Conservation (phyloP, 2,888 invertebrate genomes). For the Drosophila falleni region DNA sequence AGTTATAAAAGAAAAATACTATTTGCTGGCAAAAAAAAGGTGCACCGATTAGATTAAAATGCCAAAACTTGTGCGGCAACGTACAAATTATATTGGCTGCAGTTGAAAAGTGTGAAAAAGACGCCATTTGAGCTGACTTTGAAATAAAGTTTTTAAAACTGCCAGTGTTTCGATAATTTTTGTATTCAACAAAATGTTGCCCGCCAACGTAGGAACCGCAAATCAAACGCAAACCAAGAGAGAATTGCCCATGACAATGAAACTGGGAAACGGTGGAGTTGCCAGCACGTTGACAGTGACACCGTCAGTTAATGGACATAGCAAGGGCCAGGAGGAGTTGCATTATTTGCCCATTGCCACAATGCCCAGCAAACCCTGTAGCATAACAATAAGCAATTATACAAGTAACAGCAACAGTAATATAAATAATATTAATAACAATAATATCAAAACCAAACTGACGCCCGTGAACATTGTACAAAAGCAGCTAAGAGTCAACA, state of each 20-base stretch:
- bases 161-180: constrained; percentile 2
- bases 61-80: constrained; percentile 75
- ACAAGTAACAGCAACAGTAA: constrained; percentile 16
- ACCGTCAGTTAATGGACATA: background rate
- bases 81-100: constrained; percentile 53
- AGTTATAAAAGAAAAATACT: constrained; percentile 42
- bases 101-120: constrained; percentile 58
- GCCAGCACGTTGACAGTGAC: constrained; percentile 14
- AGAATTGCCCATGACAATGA: constrained; percentile 36
- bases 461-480: constrained; percentile 42
- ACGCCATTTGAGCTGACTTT: constrained; percentile 52
- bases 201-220: constrained; percentile 42
- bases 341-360: constrained; percentile 55
- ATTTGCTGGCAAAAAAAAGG: constrained; percentile 35
- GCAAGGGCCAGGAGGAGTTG: constrained; percentile 31
- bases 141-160: constrained; percentile 27
- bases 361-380: constrained; percentile 49
- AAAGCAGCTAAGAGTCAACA: constrained; percentile 40
- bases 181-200: constrained; percentile 45
- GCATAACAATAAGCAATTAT: constrained; percentile 36
- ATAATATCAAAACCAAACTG: constrained; percentile 37
- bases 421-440: constrained; percentile 29
- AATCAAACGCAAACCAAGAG: constrained; percentile 26
- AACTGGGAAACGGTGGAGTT: constrained; percentile 24
- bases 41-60: constrained; percentile 54